Conservation (phyloP, 2,113 vertebrate genomes). For the Heteronetta atricapilla region DNA sequence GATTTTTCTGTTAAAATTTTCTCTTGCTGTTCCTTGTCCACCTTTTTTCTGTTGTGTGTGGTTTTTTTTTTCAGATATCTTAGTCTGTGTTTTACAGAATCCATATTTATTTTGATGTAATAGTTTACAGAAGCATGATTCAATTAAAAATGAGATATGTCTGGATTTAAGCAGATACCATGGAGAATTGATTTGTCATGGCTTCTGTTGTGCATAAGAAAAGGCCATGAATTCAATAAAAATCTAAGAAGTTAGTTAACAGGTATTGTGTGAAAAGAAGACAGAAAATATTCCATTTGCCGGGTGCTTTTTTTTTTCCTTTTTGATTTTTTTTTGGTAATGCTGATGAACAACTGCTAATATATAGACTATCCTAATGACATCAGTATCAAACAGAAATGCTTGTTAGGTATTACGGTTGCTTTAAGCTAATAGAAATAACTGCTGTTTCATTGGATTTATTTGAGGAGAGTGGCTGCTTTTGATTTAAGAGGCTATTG, state of each 20-base stretch:
- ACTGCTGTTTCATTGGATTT: constrained; percentile 54
- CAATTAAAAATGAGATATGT: constrained; percentile 28
- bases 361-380: not conserved
- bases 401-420: constrained; percentile 8
- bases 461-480: constrained; percentile 33
- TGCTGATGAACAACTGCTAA: not conserved
- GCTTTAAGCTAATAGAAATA: constrained; percentile 17
- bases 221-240: constrained; percentile 6
- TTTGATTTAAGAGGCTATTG: constrained; percentile 50
- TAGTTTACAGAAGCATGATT: constrained; percentile 5
- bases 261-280: not conserved
- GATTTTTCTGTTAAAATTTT: not conserved
- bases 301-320: not conserved
- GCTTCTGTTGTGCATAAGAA: not conserved
- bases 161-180: not conserved
- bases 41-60: not conserved
- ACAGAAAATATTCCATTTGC: not conserved
- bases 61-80: not conserved
- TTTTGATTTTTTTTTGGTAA: not conserved
- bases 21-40: not conserved
- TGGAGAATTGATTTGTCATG: constrained; percentile 18
- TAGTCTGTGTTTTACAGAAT: not conserved
- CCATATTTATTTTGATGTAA: not conserved
- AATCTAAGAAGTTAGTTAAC: constrained; percentile 19
- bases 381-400: not conserved